Evolutionary conservation across 2,888 invertebrate genomes (phyloP).

Genomic region (Mesorhabditis belari): DNA sequence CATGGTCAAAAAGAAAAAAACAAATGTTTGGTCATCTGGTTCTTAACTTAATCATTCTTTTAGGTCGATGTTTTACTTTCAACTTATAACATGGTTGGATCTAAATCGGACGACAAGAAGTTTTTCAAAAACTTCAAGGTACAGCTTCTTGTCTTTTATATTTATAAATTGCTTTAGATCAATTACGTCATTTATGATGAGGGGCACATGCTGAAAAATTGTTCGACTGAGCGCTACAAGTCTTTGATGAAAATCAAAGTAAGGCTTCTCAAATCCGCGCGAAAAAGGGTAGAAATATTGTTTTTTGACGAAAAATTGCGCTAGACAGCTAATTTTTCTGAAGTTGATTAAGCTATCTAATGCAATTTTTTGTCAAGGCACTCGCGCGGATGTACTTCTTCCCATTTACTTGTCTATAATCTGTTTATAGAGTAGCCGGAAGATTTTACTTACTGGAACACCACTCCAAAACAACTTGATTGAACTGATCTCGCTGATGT

Average conservation of each 20-base stretch:
- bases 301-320: too few species aligned
- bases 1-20: conserved; percentile 31
- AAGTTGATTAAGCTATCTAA: not conserved
- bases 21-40: conserved; percentile 9
- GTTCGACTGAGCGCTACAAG: conserved; percentile 72
- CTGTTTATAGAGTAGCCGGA: conserved; percentile 68
- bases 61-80: conserved; percentile 42
- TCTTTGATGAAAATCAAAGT: conserved; percentile 40
- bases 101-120: conserved; percentile 79
- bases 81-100: conserved; percentile 69
- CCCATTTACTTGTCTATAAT: not conserved
- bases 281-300: not conserved
- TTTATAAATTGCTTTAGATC: conserved; percentile 60
- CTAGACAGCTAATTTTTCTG: conserved; percentile 1
- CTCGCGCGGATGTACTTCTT: not conserved
- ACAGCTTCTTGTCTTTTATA: not conserved
- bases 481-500: conserved; percentile 82
- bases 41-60: too few species aligned
- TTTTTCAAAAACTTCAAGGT: conserved; percentile 67
- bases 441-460: conserved; percentile 85
- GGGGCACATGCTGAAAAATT: conserved; percentile 88
- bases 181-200: conserved; percentile 93
- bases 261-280: too few species aligned
- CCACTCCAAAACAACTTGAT: conserved; percentile 90
- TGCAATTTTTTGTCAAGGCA: conserved; percentile 59